phyloP scores from a whole-genome alignment of 2,888 invertebrate species.

The Melieria picta region DNA sequence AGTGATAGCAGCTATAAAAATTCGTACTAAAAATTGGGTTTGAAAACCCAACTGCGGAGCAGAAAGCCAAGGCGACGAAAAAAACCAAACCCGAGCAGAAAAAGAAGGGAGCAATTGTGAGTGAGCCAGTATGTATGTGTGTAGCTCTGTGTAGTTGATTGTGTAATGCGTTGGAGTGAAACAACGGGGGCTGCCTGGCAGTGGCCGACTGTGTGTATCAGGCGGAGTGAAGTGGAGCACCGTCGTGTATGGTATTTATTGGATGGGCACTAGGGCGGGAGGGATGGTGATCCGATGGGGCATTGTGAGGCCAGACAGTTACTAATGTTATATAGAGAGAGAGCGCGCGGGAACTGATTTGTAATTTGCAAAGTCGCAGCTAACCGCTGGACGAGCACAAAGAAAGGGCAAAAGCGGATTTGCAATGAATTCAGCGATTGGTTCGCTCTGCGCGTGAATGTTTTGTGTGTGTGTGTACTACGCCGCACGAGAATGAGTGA shows the following conservation, averaged over 20 bases:
- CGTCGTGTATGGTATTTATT: slow-evolving; percentile 3
- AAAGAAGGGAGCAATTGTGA: slow-evolving; percentile 43
- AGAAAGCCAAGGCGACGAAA: slow-evolving; percentile 18
- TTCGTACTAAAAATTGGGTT: slow-evolving; percentile 40
- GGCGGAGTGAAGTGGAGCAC: neutral
- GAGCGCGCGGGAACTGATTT: too few relatives aligned
- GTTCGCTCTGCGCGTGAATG: slow-evolving; percentile 5
- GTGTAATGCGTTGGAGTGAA: neutral
- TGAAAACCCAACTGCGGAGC: slow-evolving; percentile 20
- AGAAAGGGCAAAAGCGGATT: slow-evolving; percentile 40
- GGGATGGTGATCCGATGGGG: neutral
- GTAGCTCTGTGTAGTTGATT: slow-evolving; percentile 1
- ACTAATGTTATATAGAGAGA: neutral
- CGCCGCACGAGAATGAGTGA: neutral
- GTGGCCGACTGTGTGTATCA: neutral
- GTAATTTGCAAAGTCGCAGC: neutral
- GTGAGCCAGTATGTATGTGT: slow-evolving; percentile 1
- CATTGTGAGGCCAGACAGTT: neutral
- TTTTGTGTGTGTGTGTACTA: neutral
- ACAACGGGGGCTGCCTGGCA: too few relatives aligned
- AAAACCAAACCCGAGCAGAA: slow-evolving; percentile 36
- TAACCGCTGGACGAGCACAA: neutral
- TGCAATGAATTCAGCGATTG: slow-evolving; percentile 19
- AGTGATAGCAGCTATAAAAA: slow-evolving; percentile 44
- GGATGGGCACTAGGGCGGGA: neutral